These are phyloP conservation scores for Zaprionus obscuricornis DNA, from an alignment of 2,888 invertebrate genomes.

Conservation along the genomic window DNA sequence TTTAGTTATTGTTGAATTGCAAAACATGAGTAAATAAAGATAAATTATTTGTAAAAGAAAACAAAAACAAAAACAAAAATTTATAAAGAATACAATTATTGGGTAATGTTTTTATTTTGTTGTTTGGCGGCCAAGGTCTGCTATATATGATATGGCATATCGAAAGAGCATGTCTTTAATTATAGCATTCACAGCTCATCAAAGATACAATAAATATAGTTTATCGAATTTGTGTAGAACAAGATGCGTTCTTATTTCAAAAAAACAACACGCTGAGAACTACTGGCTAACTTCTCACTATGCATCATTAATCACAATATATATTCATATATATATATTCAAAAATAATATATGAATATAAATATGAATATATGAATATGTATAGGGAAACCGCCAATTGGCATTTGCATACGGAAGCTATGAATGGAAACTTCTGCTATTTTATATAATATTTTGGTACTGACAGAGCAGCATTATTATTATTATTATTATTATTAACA, in stretches of 20 bases:
- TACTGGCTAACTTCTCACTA: slow-evolving; percentile 23
- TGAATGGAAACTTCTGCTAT: slow-evolving; percentile 12
- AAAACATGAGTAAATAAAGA: slow-evolving; percentile 69
- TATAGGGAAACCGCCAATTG: slow-evolving; percentile 27
- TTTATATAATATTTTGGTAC: slow-evolving; percentile 3
- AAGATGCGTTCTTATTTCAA: slow-evolving; percentile 59
- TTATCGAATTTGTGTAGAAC: slow-evolving; percentile 49
- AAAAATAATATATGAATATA: slow-evolving; percentile 30
- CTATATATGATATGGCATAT: slow-evolving; percentile 37
- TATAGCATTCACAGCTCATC: slow-evolving; percentile 73
- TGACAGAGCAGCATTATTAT: no score
- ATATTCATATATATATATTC: slow-evolving; percentile 32
- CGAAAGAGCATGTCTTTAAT: slow-evolving; percentile 53
- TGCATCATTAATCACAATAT: slow-evolving; percentile 70
- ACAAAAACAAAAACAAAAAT: slow-evolving; percentile 12
- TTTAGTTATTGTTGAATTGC: slow-evolving; percentile 75
- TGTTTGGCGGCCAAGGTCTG: slow-evolving; percentile 54
- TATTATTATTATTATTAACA: slow-evolving; percentile 20
- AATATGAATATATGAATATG: slow-evolving; percentile 26
- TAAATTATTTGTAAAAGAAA: slow-evolving; percentile 72
- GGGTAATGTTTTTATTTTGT: slow-evolving; percentile 55
- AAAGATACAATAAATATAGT: slow-evolving; percentile 57
- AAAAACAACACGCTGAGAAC: slow-evolving; percentile 16
- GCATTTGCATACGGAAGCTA: slow-evolving; percentile 73
- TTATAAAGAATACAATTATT: slow-evolving; percentile 22